A percentile compares a stretch with the other conserved stretches of the same genome.
These are phyloP conservation scores for Cepaea nemoralis DNA, from an alignment of 1,140 invertebrate species.

Conservation along the genomic window DNA sequence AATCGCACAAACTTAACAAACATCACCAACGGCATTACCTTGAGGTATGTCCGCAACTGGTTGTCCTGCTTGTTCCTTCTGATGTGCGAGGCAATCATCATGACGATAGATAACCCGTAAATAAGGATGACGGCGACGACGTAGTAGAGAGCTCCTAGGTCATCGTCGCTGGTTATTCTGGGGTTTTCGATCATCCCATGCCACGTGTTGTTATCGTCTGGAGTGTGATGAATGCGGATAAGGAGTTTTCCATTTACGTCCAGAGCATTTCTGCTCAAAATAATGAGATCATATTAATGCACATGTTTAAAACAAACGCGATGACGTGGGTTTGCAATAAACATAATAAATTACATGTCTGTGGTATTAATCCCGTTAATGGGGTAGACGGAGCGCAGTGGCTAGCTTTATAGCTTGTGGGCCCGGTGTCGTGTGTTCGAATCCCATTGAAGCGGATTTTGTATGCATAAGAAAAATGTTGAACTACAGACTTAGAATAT, in stretches of 20 bases:
- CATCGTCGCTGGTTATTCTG: conserved; percentile 54
- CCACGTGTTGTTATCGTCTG: conserved; percentile 54
- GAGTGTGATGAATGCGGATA: conserved; percentile 51
- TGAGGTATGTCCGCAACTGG: conserved; percentile 65
- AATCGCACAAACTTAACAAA: too few species aligned
- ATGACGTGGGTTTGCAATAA: too few species aligned
- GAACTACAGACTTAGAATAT: too few species aligned
- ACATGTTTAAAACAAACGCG: too few species aligned
- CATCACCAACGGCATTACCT: conserved; percentile 38
- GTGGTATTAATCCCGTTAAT: too few species aligned
- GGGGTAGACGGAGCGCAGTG: too few species aligned
- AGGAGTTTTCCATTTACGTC: conserved; percentile 56
- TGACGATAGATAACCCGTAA: conserved; percentile 70
- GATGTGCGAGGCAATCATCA: conserved; percentile 71
- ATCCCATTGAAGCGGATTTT: too few species aligned
- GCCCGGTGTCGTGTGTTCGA: too few species aligned
- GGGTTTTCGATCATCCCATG: conserved; percentile 55
- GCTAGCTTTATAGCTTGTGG: too few species aligned
- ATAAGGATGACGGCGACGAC: conserved; percentile 70
- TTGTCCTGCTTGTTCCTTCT: conserved; percentile 69
- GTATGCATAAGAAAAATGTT: too few species aligned
- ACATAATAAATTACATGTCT: too few species aligned
- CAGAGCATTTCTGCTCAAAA: conserved; percentile 56
- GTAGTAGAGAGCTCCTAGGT: conserved; percentile 69
- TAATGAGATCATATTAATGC: too few species aligned